Conservation (phyloP, 2,797 vertebrate genomes). For the Rhinogobio ventralis region DNA sequence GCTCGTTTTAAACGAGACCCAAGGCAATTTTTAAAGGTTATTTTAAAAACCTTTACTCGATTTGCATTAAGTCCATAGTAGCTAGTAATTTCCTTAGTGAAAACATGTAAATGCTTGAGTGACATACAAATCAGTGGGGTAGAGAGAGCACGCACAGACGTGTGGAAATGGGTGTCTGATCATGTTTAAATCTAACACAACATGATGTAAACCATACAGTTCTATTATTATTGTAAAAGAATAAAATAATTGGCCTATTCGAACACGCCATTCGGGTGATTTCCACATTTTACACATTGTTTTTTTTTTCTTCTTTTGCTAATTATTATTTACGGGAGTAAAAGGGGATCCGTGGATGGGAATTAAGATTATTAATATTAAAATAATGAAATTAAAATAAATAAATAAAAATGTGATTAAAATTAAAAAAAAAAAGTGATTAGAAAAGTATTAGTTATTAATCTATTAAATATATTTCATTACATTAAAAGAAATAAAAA, state of each 20-base stretch:
- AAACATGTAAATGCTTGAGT: conserved; percentile 28
- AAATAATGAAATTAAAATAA: too few relatives aligned
- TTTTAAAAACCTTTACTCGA: not conserved
- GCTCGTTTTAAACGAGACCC: not conserved
- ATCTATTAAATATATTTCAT: too few relatives aligned
- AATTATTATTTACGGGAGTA: not conserved
- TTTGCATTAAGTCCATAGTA: conserved; percentile 7
- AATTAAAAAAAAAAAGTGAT: too few relatives aligned
- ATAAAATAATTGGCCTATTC: not conserved
- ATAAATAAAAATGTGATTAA: too few relatives aligned
- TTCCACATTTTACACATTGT: not conserved
- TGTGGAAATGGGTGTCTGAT: not conserved
- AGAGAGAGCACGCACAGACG: conserved; percentile 4
- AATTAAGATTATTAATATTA: too few relatives aligned
- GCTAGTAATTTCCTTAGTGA: not conserved
- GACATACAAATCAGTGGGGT: not conserved
- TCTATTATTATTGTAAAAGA: not conserved
- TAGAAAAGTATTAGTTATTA: too few relatives aligned
- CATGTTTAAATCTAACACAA: not conserved
- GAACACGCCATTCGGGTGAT: not conserved
- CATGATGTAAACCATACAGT: not conserved
- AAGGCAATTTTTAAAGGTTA: not conserved
- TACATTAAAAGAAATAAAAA: not conserved
- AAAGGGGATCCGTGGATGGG: too few relatives aligned
- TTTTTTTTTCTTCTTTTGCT: not conserved